phyloP scores from a whole-genome alignment of 2,888 invertebrate species.

The Teinopalpus imperialis region DNA sequence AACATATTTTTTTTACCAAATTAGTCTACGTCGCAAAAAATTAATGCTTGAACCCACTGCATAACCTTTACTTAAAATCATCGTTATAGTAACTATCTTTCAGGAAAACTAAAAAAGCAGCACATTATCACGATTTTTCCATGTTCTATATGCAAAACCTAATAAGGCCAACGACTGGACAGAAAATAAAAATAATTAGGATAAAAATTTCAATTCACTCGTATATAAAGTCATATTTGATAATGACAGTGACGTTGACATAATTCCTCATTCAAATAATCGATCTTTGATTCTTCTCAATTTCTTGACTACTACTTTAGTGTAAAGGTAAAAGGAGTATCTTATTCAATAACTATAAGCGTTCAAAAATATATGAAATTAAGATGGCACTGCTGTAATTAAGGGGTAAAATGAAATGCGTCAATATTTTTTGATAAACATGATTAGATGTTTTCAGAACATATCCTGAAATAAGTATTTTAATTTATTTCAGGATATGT shows the following conservation, averaged over 20 bases:
- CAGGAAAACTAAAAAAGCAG: slow-evolving; percentile 20
- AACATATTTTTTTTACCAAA: slow-evolving; percentile 41
- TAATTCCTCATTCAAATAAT: no score
- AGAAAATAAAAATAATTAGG: background rate
- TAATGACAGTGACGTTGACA: slow-evolving; percentile 5
- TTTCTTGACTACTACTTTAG: no score
- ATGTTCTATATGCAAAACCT: slow-evolving; percentile 11
- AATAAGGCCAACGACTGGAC: background rate
- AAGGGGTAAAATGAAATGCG: no score
- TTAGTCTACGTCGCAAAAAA: slow-evolving; percentile 39
- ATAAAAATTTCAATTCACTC: slow-evolving; percentile 1
- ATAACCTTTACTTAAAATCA: slow-evolving; percentile 48
- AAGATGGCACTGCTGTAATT: no score
- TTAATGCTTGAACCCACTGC: slow-evolving; percentile 37
- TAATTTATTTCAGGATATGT: no score
- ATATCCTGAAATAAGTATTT: no score
- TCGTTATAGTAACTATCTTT: slow-evolving; percentile 34
- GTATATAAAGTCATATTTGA: background rate
- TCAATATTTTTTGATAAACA: no score
- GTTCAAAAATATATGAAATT: no score
- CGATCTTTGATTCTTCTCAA: no score
- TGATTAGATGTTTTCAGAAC: no score
- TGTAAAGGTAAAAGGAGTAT: no score
- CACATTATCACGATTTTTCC: slow-evolving; percentile 28
- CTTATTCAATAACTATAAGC: no score